phyloP scores from a whole-genome alignment of 2,888 invertebrate species.

The Timema podura region DNA sequence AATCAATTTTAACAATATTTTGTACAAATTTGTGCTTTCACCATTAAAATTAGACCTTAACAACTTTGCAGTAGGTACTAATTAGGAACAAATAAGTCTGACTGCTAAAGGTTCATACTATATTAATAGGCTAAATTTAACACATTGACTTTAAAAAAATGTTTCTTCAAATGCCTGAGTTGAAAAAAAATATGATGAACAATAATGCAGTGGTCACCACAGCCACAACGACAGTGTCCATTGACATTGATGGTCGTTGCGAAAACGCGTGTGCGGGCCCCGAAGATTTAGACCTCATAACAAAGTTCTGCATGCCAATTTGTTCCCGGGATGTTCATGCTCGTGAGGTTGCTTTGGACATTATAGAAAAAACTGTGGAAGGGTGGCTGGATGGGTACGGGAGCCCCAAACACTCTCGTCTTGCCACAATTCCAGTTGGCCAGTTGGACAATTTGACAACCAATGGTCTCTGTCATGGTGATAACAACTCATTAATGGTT shows the following conservation, averaged over 20 bases:
- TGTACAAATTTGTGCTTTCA: too few species aligned
- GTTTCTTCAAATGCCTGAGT: conserved; percentile 23
- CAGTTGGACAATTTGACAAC: conserved; percentile 22
- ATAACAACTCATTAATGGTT: neutral
- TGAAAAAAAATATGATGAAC: conserved; percentile 18
- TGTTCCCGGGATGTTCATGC: conserved; percentile 52
- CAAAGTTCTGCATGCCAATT: conserved; percentile 51
- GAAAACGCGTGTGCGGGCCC: neutral
- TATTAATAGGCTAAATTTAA: too few species aligned
- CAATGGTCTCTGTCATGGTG: conserved; percentile 28
- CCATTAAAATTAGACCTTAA: too few species aligned
- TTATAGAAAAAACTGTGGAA: conserved; percentile 51
- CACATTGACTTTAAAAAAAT: neutral
- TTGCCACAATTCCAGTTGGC: conserved; percentile 19
- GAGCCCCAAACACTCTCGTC: conserved; percentile 47
- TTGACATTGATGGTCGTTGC: conserved; percentile 21
- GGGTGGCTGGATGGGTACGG: conserved; percentile 53
- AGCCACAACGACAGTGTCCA: conserved; percentile 19
- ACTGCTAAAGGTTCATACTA: too few species aligned
- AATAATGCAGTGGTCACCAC: conserved; percentile 15
- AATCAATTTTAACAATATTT: too few species aligned
- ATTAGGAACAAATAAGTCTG: too few species aligned
- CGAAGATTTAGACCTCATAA: conserved; percentile 48
- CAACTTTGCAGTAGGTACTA: too few species aligned
- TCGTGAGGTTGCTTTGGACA: conserved; percentile 50